These are phyloP conservation scores for Andricus curvator DNA, from an alignment of 2,888 invertebrate genomes.

Conservation along the genomic window DNA sequence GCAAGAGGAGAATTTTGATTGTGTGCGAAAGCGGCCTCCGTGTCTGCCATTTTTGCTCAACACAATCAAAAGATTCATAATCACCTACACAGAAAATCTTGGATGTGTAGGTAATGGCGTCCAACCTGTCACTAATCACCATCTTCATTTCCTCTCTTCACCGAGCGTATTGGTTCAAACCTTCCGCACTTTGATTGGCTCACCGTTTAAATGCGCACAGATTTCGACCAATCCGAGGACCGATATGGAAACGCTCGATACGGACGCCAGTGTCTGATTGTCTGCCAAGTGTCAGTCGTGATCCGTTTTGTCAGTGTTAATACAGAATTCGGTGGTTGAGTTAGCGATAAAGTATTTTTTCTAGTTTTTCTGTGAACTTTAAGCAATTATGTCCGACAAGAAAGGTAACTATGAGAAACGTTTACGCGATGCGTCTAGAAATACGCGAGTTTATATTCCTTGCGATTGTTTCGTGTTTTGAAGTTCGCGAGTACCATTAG, in stretches of 20 bases:
- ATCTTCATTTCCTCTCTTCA: background rate
- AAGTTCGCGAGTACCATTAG: slow-evolving; percentile 60
- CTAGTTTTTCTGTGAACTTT: slow-evolving; percentile 69
- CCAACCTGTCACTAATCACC: background rate
- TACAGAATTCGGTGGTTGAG: slow-evolving; percentile 69
- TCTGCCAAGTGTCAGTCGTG: slow-evolving; percentile 66
- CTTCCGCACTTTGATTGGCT: background rate
- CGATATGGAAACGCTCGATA: slow-evolving; percentile 65
- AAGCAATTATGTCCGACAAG: slow-evolving; percentile 78
- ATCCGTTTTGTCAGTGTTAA: slow-evolving; percentile 68
- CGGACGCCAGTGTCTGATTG: slow-evolving; percentile 74
- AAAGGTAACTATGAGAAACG: slow-evolving; percentile 75
- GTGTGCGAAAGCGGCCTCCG: too few species aligned
- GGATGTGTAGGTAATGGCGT: too few species aligned
- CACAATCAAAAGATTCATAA: too few species aligned
- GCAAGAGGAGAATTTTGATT: too few species aligned
- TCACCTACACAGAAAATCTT: too few species aligned
- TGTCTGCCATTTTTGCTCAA: too few species aligned
- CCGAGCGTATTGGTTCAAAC: background rate
- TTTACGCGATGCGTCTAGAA: slow-evolving; percentile 53
- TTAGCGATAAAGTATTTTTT: slow-evolving; percentile 67
- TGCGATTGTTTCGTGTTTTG: slow-evolving; percentile 64
- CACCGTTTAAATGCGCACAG: background rate
- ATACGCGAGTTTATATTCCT: slow-evolving; percentile 54
- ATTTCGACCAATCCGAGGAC: background rate